A percentile compares a stretch with the other conserved stretches of the same genome.
These are phyloP conservation scores for Parnassius smintheus DNA, from an alignment of 2,888 invertebrate species.

Conservation along the genomic window DNA sequence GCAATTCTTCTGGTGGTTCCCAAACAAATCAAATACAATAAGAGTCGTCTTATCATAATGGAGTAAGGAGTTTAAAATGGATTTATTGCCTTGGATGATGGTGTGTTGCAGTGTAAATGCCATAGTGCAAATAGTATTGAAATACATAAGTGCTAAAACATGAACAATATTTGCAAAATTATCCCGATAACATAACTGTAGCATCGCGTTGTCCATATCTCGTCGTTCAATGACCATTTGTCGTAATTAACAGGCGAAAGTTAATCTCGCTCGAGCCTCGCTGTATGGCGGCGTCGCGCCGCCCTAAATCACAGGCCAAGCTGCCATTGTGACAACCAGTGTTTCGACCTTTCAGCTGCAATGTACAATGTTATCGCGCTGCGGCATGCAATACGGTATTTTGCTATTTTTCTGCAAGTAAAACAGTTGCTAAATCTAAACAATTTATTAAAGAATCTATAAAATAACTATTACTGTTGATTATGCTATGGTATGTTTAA, in stretches of 20 bases:
- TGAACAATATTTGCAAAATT: too few species aligned
- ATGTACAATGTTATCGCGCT: conserved; percentile 14
- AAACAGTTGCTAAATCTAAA: neutral
- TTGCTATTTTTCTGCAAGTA: neutral
- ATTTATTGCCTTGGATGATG: too few species aligned
- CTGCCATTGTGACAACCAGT: conserved; percentile 41
- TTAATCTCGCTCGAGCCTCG: conserved; percentile 54
- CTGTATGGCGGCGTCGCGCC: conserved; percentile 58
- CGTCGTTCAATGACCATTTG: conserved; percentile 63
- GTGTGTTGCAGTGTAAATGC: too few species aligned
- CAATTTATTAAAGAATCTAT: neutral
- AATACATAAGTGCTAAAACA: too few species aligned
- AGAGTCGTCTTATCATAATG: too few species aligned
- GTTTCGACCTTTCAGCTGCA: conserved; percentile 28
- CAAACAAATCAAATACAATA: too few species aligned
- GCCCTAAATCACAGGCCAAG: conserved; percentile 62
- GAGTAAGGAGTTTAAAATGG: too few species aligned
- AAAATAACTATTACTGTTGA: neutral
- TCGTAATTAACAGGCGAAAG: conserved; percentile 70
- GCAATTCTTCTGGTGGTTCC: too few species aligned
- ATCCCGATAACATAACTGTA: too few species aligned
- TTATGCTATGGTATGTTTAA: too few species aligned
- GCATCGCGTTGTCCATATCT: conserved; percentile 40
- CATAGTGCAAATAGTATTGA: too few species aligned
- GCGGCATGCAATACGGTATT: conserved; percentile 17